Evolutionary conservation across 2,888 invertebrate genomes (phyloP).

Genomic region (Tillus elongatus): DNA sequence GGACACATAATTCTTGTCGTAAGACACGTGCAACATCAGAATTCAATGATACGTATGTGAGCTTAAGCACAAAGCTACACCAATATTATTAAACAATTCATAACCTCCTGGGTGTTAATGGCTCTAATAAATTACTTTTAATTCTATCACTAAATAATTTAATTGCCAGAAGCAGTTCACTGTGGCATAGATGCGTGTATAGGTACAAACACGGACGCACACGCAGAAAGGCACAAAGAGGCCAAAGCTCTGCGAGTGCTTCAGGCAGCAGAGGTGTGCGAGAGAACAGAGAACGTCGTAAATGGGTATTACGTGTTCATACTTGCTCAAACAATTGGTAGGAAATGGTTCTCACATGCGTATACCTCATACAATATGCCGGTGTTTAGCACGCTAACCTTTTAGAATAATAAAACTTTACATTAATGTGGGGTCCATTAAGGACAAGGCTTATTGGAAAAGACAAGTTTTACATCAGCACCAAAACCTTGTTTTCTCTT

Average conservation of each 20-base stretch:
- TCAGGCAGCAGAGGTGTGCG: not conserved
- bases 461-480: no score
- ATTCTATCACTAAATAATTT: not conserved
- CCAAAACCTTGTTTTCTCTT: no score
- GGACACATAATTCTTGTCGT: no score
- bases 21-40: no score
- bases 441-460: no score
- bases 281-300: not conserved
- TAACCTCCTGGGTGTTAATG: not conserved
- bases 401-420: slow-evolving; percentile 3
- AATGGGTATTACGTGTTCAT: not conserved
- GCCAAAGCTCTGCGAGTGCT: slow-evolving; percentile 2
- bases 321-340: not conserved
- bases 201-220: no score
- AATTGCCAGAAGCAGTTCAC: not conserved
- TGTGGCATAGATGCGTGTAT: no score
- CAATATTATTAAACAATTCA: not conserved
- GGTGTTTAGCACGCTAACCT: not conserved
- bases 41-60: no score
- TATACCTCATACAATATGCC: not conserved
- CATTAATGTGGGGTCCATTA: no score
- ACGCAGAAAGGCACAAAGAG: not conserved
- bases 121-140: slow-evolving; percentile 1
- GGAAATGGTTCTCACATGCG: slow-evolving; percentile 3
- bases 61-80: no score